Conservation (phyloP, 2,113 vertebrate genomes). For the Canis aureus region DNA sequence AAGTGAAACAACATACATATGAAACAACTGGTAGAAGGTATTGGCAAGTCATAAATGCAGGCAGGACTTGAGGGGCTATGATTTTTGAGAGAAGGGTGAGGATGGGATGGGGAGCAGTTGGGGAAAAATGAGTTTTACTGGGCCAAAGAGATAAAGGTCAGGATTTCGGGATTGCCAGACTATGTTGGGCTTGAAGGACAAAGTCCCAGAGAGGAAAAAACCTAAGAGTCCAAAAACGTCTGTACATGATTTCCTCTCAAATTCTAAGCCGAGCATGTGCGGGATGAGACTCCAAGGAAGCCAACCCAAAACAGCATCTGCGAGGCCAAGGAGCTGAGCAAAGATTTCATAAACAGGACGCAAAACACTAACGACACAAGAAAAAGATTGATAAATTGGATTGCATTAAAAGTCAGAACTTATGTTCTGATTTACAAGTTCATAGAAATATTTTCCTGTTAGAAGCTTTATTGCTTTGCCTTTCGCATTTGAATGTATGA, state of each 20-base stretch:
- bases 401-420: not conserved
- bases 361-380: not conserved
- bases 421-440: not conserved
- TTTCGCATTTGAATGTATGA: not conserved
- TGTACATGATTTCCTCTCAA: slow-evolving; percentile 22
- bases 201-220: slow-evolving; percentile 10
- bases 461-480: slow-evolving; percentile 4
- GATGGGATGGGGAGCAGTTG: not conserved
- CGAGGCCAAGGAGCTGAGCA: not conserved
- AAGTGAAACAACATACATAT: not conserved
- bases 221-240: not conserved
- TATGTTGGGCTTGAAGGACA: not conserved
- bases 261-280: not conserved
- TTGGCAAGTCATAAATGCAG: not conserved
- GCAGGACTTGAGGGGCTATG: not conserved
- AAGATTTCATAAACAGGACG: not conserved
- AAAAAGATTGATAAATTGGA: not conserved
- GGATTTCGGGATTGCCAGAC: not conserved
- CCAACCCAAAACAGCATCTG: slow-evolving; percentile 10
- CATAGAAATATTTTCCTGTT: slow-evolving; percentile 36
- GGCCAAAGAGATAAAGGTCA: not conserved
- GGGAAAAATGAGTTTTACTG: not conserved
- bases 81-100: not conserved
- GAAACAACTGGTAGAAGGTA: not conserved
- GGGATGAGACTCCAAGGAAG: not conserved